These are phyloP conservation scores for Scrobipalpa atriplicella DNA, from an alignment of 2,888 invertebrate genomes.

Conservation along the genomic window DNA sequence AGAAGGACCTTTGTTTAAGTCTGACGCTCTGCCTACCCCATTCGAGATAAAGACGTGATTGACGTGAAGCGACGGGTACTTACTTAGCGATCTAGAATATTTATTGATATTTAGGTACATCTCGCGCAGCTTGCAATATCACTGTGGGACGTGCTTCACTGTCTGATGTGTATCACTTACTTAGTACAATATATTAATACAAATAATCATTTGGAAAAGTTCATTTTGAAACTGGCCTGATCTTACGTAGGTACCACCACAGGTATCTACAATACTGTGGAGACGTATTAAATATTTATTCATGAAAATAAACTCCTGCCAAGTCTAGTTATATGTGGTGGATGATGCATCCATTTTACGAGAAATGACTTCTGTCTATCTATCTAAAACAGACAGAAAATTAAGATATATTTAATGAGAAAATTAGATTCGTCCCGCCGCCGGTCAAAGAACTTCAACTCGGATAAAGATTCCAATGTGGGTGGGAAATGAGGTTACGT, in stretches of 20 bases:
- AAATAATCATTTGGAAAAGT: not conserved
- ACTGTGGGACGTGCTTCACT: not conserved
- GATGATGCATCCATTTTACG: too few relatives aligned
- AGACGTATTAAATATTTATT: not conserved
- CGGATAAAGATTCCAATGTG: not conserved
- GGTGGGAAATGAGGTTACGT: constrained; percentile 13
- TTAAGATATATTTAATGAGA: not conserved
- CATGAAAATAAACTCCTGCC: not conserved
- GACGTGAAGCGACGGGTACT: too few relatives aligned
- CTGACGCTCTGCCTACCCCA: too few relatives aligned
- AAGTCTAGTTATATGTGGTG: not conserved
- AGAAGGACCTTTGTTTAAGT: too few relatives aligned
- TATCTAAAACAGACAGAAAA: not conserved
- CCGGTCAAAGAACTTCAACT: constrained; percentile 16
- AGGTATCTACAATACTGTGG: not conserved
- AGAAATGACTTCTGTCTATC: too few relatives aligned
- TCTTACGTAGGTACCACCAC: not conserved
- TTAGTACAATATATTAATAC: not conserved
- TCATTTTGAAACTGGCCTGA: too few relatives aligned
- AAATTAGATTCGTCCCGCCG: not conserved
- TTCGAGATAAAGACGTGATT: too few relatives aligned
- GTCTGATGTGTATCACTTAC: not conserved
- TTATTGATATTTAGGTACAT: not conserved
- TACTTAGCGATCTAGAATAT: constrained; percentile 70
- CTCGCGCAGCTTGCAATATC: not conserved